phyloP scores from a whole-genome alignment of 2,113 vertebrate species.

The Anolis carolinensis region DNA sequence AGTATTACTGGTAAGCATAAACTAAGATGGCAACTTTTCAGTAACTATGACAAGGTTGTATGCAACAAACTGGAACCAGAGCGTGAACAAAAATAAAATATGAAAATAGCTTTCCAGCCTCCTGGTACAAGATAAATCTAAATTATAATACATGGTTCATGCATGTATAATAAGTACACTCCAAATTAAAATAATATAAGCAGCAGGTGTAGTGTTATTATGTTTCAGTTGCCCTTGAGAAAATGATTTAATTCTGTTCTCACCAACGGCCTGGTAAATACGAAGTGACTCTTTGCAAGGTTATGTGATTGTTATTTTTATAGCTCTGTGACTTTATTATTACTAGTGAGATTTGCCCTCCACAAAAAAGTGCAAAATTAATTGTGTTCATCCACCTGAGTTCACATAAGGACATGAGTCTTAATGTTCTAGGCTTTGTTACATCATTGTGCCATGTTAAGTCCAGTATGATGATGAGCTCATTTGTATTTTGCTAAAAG shows the following conservation, averaged over 20 bases:
- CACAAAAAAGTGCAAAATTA: constrained; percentile 25
- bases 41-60: background rate
- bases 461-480: background rate
- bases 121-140: background rate
- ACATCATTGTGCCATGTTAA: background rate
- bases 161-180: background rate
- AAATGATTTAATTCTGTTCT: constrained; percentile 25
- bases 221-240: constrained; percentile 42
- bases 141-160: background rate
- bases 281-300: background rate
- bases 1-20: background rate
- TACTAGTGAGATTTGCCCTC: background rate
- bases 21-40: background rate
- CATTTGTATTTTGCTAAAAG: background rate
- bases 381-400: background rate
- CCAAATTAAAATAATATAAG: constrained; percentile 38
- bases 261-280: background rate
- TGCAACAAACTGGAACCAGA: background rate
- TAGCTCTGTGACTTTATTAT: constrained; percentile 20
- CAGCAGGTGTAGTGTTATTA: constrained; percentile 38
- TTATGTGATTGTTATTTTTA: background rate
- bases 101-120: background rate
- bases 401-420: background rate
- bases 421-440: background rate
- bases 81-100: background rate